phyloP scores from a whole-genome alignment of 2,797 vertebrate genomes.

The Cossypha niveicapilla region DNA sequence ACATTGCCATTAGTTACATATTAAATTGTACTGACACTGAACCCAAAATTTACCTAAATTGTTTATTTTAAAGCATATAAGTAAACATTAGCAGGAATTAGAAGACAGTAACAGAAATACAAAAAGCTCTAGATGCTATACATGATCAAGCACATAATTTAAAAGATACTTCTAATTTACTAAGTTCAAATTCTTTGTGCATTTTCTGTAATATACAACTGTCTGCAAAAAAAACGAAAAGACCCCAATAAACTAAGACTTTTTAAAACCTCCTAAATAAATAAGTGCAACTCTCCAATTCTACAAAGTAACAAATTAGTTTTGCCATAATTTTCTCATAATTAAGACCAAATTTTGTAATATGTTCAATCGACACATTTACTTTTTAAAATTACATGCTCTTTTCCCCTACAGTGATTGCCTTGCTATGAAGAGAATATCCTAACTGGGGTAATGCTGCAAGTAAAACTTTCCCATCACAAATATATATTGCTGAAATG shows the following conservation, averaged over 20 bases:
- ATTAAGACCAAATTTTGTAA: neutral
- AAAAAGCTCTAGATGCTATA: neutral
- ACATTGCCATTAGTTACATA: neutral
- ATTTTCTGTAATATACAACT: neutral
- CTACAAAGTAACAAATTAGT: neutral
- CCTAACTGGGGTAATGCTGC: neutral
- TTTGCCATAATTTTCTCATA: neutral
- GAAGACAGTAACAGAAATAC: neutral
- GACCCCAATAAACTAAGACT: neutral
- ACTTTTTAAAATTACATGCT: neutral
- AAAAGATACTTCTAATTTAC: neutral
- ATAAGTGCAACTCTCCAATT: neutral
- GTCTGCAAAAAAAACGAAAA: neutral
- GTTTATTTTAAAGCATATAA: neutral
- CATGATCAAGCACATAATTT: neutral
- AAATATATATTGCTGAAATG: neutral
- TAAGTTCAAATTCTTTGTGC: neutral
- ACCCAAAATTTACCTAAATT: neutral
- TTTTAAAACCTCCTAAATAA: neutral
- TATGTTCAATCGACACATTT: neutral
- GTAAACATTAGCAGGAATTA: neutral
- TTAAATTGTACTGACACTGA: neutral
- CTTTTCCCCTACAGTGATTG: neutral
- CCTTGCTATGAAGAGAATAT: conserved; percentile 9
- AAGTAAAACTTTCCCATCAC: neutral